Evolutionary conservation across 2,113 vertebrate species (phyloP), one percentile per base, ranked within the genome.

Genomic region (Megalops atlanticus): DNA sequence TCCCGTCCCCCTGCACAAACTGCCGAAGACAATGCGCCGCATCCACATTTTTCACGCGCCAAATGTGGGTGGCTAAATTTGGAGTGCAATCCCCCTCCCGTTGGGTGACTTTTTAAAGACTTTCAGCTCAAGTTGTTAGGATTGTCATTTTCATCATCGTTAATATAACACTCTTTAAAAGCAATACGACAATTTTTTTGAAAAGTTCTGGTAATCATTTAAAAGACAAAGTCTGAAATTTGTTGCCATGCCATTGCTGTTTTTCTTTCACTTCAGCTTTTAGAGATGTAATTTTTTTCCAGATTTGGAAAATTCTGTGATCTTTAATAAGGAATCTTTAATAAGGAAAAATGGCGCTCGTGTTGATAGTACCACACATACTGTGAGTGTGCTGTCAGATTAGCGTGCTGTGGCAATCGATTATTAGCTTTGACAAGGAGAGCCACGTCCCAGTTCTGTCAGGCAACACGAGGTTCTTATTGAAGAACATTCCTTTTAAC

Each of bases 361-460:
- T 74, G 68, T 82, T 73, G 83, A 76, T 81, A 86, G 82, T 79
- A 68, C 84, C 40, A 0, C 7, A 21, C 85, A 80, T 69, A 18
- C 84, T 84, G 82, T 71, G 84, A 88, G 86, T 85, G 85, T 73
- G 82, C 88, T 92, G 92, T 92, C 91, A 91, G 87, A 91, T 92
- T 91, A 91, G 85, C 86, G 79, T 87, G 78, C 73, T 87, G 74
- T 85, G 86, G 81, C 89, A 92, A 91, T 93, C 89, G 90, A 92
- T 94, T 89, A 92, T 91, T 88, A 90, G 76, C 88, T 90, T 89
- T 94, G 92, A 93, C 89, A 87, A 91, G 87, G 80, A 91, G 86
- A 93, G 90, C 88, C 87, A 90, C 85, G 91, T 90, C 91, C 91
- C 86, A 94, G 91, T 93, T 95, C 89, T 92, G 92, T 95, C 93